These are phyloP conservation scores for Balanococcus diminutus DNA, from an alignment of 2,888 invertebrate species.

Conservation along the genomic window DNA sequence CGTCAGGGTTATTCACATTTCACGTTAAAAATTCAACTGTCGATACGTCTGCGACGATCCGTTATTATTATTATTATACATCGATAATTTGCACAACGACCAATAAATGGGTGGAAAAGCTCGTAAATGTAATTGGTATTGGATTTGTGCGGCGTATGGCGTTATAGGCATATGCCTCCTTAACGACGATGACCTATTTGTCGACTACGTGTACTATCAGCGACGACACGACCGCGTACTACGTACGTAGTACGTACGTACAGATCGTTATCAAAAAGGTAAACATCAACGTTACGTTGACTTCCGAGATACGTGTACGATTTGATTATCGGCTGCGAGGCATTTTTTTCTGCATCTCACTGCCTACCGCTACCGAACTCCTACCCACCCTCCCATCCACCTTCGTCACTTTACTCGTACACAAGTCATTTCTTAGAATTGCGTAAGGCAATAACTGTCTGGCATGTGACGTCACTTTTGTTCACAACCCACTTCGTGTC, in stretches of 20 bases:
- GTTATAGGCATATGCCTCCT: not conserved
- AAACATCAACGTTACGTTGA: slow-evolving; percentile 10
- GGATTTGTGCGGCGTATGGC: not conserved
- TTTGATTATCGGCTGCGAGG: not conserved
- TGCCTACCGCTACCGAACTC: not conserved
- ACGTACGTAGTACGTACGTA: not conserved
- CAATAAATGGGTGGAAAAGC: not conserved
- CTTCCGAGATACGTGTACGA: slow-evolving; percentile 36
- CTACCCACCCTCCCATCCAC: not conserved
- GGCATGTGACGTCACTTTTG: slow-evolving; percentile 27
- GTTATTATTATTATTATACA: not conserved
- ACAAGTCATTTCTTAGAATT: slow-evolving; percentile 38
- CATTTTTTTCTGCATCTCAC: not conserved
- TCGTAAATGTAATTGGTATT: slow-evolving; percentile 1
- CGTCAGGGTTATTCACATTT: slow-evolving; percentile 11
- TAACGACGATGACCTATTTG: slow-evolving; percentile 41
- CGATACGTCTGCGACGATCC: not conserved
- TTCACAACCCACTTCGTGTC: slow-evolving; percentile 41
- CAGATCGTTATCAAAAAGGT: slow-evolving; percentile 8
- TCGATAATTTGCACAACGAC: not conserved
- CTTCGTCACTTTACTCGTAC: not conserved
- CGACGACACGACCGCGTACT: not conserved
- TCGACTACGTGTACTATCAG: not conserved
- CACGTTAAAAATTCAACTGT: not conserved
- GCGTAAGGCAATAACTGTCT: slow-evolving; percentile 42